These are phyloP conservation scores for Plagodis dolabraria DNA, from an alignment of 2,888 invertebrate genomes.

Conservation along the genomic window DNA sequence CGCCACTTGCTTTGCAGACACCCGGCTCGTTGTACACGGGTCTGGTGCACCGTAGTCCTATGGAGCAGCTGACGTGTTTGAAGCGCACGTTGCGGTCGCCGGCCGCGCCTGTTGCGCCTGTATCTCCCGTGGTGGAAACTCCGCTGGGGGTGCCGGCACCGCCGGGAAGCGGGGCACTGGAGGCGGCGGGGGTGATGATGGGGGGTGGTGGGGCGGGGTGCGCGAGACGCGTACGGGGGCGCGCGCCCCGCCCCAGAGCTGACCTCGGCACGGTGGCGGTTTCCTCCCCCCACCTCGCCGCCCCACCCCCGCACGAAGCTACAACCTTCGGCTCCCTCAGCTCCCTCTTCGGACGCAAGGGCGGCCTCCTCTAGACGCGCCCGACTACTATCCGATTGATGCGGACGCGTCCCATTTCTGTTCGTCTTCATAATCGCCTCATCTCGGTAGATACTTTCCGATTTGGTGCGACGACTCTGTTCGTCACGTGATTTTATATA, in stretches of 20 bases:
- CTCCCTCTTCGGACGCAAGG: constrained; percentile 93
- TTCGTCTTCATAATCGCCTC: constrained; percentile 1
- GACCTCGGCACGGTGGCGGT: constrained; percentile 60
- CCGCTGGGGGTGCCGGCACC: constrained; percentile 86
- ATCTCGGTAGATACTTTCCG: background rate
- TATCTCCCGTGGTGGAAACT: constrained; percentile 46
- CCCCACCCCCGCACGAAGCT: constrained; percentile 56
- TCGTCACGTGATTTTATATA: constrained; percentile 40
- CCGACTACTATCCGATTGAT: background rate
- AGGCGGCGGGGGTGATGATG: constrained; percentile 63
- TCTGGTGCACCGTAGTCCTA: constrained; percentile 88
- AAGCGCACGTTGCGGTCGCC: constrained; percentile 81
- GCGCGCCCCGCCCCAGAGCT: constrained; percentile 69
- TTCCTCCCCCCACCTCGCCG: constrained; percentile 47
- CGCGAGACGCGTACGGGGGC: constrained; percentile 73
- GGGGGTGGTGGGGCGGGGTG: constrained; percentile 65
- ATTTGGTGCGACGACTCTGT: constrained; percentile 12
- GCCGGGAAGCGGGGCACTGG: constrained; percentile 85
- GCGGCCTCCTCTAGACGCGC: constrained; percentile 87
- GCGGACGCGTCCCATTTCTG: background rate
- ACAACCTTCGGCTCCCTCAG: constrained; percentile 90
- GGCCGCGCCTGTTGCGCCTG: constrained; percentile 68
- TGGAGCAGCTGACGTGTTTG: constrained; percentile 91
- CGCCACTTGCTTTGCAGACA: constrained; percentile 86
- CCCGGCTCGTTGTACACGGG: constrained; percentile 86